These are phyloP conservation scores for Cydia amplana DNA, from an alignment of 1,140 invertebrate genomes.

Conservation along the genomic window DNA sequence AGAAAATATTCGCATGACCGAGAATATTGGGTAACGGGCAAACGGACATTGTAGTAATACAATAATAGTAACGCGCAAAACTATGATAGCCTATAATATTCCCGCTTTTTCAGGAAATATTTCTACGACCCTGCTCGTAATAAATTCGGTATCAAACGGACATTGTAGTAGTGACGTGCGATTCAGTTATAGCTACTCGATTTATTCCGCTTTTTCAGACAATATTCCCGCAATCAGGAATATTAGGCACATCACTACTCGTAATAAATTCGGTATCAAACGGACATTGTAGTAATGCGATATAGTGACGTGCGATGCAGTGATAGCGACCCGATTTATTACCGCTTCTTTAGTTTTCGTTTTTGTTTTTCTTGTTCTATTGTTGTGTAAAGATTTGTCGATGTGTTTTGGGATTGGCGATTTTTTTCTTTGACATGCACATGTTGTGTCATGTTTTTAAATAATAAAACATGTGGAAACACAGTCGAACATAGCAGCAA, in stretches of 20 bases:
- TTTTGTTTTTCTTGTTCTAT: slow-evolving; percentile 39
- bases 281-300: slow-evolving; percentile 63
- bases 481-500: no score
- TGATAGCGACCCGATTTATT: slow-evolving; percentile 58
- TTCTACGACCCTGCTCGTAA: neutral
- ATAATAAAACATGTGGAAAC: no score
- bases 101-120: neutral
- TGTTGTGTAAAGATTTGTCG: slow-evolving; percentile 22
- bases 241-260: neutral
- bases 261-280: slow-evolving; percentile 40
- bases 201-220: slow-evolving; percentile 46
- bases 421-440: neutral
- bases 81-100: no score
- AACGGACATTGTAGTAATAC: no score
- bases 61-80: no score
- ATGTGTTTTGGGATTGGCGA: slow-evolving; percentile 3
- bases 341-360: slow-evolving; percentile 40
- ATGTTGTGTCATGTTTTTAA: no score
- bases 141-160: slow-evolving; percentile 43
- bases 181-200: slow-evolving; percentile 51
- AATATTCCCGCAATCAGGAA: neutral
- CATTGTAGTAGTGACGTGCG: slow-evolving; percentile 55
- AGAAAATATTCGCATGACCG: no score
- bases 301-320: slow-evolving; percentile 55
- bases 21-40: no score